phyloP scores from a whole-genome alignment of 2,888 invertebrate genomes.

The Frankliniella fusca region DNA sequence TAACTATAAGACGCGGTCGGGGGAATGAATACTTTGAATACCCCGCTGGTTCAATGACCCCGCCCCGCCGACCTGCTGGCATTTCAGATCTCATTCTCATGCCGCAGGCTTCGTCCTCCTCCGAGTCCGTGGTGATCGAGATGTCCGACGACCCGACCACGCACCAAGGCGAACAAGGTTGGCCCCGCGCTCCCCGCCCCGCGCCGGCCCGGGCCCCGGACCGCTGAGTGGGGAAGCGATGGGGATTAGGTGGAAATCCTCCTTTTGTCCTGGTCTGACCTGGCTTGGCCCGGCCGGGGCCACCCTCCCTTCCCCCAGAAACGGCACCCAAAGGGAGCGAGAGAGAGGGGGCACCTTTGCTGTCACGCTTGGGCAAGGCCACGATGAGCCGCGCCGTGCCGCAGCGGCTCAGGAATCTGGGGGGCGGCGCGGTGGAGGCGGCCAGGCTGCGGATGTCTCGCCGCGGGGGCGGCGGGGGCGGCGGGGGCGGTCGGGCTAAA shows the following conservation, averaged over 20 bases:
- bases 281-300: not conserved
- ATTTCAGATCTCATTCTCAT: no score
- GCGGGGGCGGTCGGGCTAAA: not conserved
- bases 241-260: no score
- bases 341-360: not conserved
- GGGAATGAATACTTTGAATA: no score
- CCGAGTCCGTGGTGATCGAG: not conserved
- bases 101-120: not conserved
- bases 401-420: not conserved
- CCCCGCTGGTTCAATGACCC: no score
- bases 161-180: not conserved
- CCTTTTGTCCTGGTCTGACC: no score
- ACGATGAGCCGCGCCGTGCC: not conserved
- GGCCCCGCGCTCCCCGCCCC: not conserved
- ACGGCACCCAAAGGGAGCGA: not conserved
- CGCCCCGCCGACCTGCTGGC: no score
- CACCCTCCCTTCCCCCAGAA: not conserved
- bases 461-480: not conserved
- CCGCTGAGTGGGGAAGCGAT: no score
- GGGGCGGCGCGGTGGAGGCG: slow-evolving; percentile 2
- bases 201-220: not conserved
- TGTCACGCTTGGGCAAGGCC: no score
- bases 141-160: not conserved
- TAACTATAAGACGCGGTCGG: no score
- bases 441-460: not conserved